Evolutionary conservation across 2,797 vertebrate species (phyloP).

Genomic region (Crocodylus rhombifer): DNA sequence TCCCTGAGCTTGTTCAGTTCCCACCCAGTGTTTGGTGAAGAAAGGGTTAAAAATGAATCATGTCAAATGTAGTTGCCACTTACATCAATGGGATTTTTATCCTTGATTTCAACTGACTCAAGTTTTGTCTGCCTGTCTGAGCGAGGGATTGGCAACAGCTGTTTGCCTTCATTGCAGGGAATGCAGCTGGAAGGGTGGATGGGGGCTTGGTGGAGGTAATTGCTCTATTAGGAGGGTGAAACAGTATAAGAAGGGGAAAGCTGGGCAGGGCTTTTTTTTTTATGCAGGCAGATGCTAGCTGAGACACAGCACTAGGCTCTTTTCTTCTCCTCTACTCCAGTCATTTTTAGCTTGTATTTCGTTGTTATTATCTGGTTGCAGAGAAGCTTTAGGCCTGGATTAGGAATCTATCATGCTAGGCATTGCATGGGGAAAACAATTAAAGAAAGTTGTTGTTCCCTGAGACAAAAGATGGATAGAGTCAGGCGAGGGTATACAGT

Average conservation of each 20-base stretch:
- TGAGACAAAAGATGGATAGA: too few relatives aligned
- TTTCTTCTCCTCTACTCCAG: fast-evolving
- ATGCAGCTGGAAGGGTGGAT: background rate
- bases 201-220: background rate
- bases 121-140: background rate
- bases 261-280: fast-evolving
- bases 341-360: too few relatives aligned
- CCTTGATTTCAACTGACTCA: background rate
- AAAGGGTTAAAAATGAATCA: background rate
- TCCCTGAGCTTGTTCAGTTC: background rate
- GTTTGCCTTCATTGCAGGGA: background rate
- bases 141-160: background rate
- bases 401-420: too few relatives aligned
- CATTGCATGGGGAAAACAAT: too few relatives aligned
- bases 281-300: fast-evolving
- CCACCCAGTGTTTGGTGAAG: background rate
- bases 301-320: fast-evolving
- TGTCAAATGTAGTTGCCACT: background rate
- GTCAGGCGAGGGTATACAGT: too few relatives aligned
- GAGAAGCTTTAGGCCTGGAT: too few relatives aligned
- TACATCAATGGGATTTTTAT: background rate
- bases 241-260: background rate
- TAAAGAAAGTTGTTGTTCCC: too few relatives aligned
- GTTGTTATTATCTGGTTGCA: too few relatives aligned
- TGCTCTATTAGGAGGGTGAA: background rate